Conservation (phyloP, 1,140 invertebrate species). For the Colletes latitarsis region DNA sequence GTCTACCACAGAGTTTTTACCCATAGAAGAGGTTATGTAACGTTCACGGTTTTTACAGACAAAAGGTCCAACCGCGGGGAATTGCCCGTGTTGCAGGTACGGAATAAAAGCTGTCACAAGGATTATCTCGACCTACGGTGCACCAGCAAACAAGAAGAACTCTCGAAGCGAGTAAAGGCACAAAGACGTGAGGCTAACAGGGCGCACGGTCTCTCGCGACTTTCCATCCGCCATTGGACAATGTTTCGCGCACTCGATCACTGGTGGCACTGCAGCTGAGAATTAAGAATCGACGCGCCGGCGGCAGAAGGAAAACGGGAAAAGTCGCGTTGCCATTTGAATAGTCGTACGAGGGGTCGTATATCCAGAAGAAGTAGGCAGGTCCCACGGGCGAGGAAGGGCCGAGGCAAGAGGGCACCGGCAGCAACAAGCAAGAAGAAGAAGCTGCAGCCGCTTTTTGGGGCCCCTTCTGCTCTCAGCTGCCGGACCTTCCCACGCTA, state of each 20-base stretch:
- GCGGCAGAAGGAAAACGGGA: conserved; percentile 27
- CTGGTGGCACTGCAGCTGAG: conserved; percentile 8
- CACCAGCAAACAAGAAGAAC: too few species aligned
- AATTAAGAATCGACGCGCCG: conserved; percentile 29
- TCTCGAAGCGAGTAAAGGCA: too few species aligned
- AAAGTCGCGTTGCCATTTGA: conserved; percentile 38
- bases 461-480: conserved; percentile 72
- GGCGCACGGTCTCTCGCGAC: too few species aligned
- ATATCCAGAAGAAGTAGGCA: conserved; percentile 48
- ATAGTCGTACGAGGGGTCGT: conserved; percentile 20
- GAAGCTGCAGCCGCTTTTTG: conserved; percentile 74
- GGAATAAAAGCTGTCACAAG: too few species aligned
- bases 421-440: conserved; percentile 65
- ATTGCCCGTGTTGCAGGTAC: too few species aligned
- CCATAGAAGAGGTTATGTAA: too few species aligned
- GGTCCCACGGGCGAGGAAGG: conserved; percentile 63
- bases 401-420: conserved; percentile 54
- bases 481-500: conserved; percentile 80
- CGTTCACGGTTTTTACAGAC: too few species aligned
- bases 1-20: too few species aligned
- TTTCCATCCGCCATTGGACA: neutral
- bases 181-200: neutral
- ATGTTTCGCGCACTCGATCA: neutral
- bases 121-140: too few species aligned
- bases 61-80: too few species aligned